Base-by-base conservation (phyloP, 2,888 invertebrate genomes). In the Melinaea menophilus region DNA sequence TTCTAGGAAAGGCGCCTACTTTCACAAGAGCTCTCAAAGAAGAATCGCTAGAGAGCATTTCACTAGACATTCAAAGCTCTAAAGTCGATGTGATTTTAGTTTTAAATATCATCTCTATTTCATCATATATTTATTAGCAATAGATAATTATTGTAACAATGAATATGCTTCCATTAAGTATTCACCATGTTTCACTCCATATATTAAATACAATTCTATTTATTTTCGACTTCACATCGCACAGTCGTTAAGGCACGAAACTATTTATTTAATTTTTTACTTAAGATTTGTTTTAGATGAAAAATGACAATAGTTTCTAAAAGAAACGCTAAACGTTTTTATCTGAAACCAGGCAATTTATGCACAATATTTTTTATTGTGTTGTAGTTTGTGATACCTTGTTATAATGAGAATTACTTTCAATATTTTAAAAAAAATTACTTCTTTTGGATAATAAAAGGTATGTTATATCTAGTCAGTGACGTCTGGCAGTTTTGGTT, bases 11-110 rank as follows among this genome's bases (percentile, higher is more conserved):
- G 63, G 65, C 73, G 71, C 76, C 73, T 77, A 75, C 79, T 79
- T 72, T 73, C 75, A 66, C 69, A 72, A 82, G 82, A 72, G 79
- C 80, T 31, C 69, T 77, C 70, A 65, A 67, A 62, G 64, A 68
- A 81, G 80, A 69, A 77, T 74, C 75, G 78, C 81, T 80, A 79
- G 77, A 71, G 70, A 70, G 65, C 63, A 33, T 55, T 56, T 67
- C 65, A 64, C 63, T 61, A 64, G n/a, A 61, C 48, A 56, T 58
- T 65, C 59, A 60, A 54, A 67, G 62, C 56, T 65, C 62, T 61
- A 69, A 67, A 54, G 62, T 65, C 58, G 62, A 35, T 55, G 35
- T 37, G 61, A 61, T 35, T 31, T 22, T 22, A 22, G 22, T 22
- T 22, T 1, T 22, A 22, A 1, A 22, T 22, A 22, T 22, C 22